These are phyloP conservation scores for Xiphias gladius DNA, from an alignment of 2,113 vertebrate genomes.

Conservation along the genomic window DNA sequence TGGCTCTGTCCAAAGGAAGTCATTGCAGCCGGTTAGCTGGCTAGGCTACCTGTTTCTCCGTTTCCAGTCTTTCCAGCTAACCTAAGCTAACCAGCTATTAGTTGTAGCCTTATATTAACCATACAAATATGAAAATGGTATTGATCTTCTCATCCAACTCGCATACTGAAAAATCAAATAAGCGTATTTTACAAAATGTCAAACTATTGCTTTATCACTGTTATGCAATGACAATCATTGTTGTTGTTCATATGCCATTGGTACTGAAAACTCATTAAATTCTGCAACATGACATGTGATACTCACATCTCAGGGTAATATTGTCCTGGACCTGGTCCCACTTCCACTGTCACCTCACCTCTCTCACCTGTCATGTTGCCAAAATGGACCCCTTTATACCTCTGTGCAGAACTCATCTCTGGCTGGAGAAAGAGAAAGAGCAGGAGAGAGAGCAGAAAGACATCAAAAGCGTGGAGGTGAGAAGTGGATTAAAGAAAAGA, in stretches of 20 bases:
- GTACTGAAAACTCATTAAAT: background rate
- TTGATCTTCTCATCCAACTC: background rate
- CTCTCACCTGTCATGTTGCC: slow-evolving; percentile 78
- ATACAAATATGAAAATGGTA: background rate
- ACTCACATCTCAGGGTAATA: slow-evolving; percentile 81
- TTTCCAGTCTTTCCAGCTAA: background rate
- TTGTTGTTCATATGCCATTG: background rate
- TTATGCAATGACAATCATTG: background rate
- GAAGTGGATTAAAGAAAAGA: slow-evolving; percentile 1
- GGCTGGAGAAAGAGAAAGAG: slow-evolving; percentile 58
- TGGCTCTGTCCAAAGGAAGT: background rate
- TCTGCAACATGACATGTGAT: background rate
- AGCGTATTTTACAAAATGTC: background rate
- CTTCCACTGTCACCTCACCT: slow-evolving; percentile 53
- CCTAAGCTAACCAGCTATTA: background rate
- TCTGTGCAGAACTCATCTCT: slow-evolving; percentile 73
- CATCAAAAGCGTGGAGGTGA: background rate
- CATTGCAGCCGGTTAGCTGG: background rate
- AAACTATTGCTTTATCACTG: background rate
- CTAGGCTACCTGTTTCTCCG: background rate
- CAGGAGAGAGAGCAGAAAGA: slow-evolving; percentile 1
- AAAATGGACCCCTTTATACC: slow-evolving; percentile 87
- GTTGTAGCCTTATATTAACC: background rate
- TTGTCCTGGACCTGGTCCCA: slow-evolving; percentile 81
- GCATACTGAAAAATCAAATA: background rate